A percentile compares a stretch with the other conserved stretches of the same genome.
Evolutionary conservation across 2,113 vertebrate genomes (phyloP).

Genomic region (Phrynosoma blainvillii): DNA sequence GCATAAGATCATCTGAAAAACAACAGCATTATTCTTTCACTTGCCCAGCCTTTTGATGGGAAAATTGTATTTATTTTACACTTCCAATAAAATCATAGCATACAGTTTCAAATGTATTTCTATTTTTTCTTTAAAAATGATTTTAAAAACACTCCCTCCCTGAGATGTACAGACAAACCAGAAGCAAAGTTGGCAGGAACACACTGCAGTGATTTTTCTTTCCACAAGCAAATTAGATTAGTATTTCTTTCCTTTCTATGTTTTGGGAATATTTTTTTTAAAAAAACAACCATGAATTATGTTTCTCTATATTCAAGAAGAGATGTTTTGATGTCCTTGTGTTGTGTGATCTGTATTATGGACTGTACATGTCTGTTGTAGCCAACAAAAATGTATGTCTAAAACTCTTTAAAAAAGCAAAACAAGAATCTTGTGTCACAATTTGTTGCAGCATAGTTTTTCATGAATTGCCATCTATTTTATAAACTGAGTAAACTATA

Average conservation of each 20-base stretch:
- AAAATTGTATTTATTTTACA: background rate
- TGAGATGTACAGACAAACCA: conserved; percentile 53
- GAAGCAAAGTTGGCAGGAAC: conserved; percentile 26
- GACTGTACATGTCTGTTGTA: background rate
- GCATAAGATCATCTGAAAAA: no score
- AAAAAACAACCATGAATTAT: background rate
- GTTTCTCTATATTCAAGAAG: background rate
- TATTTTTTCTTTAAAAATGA: background rate
- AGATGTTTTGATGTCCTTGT: background rate
- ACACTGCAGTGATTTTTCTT: conserved; percentile 57
- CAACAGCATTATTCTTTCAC: no score
- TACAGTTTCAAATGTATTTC: background rate
- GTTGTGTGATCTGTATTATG: conserved; percentile 16
- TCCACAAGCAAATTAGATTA: conserved; percentile 13
- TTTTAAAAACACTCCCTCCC: background rate
- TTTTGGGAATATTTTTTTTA: background rate
- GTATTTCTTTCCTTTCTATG: background rate
- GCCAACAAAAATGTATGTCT: background rate
- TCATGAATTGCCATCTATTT: background rate
- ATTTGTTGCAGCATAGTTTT: background rate
- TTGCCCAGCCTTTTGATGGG: background rate
- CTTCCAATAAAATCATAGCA: background rate
- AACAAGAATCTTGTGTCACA: background rate
- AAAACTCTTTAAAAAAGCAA: background rate
- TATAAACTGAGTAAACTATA: background rate